Evolutionary conservation across 2,888 invertebrate genomes (phyloP), one percentile per base, ranked within the genome.

Genomic region (Papilio elwesi): DNA sequence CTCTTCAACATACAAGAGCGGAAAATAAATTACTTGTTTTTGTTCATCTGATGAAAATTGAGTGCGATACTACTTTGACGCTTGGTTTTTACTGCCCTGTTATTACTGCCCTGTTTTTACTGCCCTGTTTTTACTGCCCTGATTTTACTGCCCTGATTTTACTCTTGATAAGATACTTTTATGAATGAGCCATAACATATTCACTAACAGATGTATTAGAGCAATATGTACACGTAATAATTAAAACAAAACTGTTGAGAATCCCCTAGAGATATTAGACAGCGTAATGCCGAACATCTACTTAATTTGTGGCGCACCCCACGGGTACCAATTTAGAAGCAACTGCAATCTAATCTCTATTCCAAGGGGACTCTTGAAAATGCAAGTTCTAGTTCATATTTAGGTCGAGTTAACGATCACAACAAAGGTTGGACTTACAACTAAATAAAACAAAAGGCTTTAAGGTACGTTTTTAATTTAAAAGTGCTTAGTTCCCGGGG

Each of bases 1-100:
- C 49, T 48, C 52, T 66, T 8, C 47, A 68, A 49, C 43, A 62
- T 49, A 49, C 48, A 59, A 68, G 57, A 26, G 57, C 57, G 38
- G 36, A 57, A 57, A 57, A 43, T 43, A 68, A 57, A 57, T 55
- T 7, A 53, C 16, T 16, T 43, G 43, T 16, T 65, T 53, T 67
- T 53, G 47, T 67, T 67, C 53, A 16, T 26, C 4, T 26, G 53
- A 38, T 67, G 67, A 55, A 38, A 66, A 51, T 52, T 16, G 43
- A 52, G 38, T n/a, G 52, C 26, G 26, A 26, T 26, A 26, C 26
- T 26, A 26, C 66, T 52, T n/a, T 51, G 52, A 52, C 26, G 26
- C 4, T 4, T 26, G 26, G 26, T 26, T 26, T 26, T 26, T n/a
- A n/a, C n/a, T n/a, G n/a, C n/a, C n/a, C n/a, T n/a, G n/a, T n/a